phyloP scores from a whole-genome alignment of 1,140 invertebrate genomes.

The Sitophilus oryzae region DNA sequence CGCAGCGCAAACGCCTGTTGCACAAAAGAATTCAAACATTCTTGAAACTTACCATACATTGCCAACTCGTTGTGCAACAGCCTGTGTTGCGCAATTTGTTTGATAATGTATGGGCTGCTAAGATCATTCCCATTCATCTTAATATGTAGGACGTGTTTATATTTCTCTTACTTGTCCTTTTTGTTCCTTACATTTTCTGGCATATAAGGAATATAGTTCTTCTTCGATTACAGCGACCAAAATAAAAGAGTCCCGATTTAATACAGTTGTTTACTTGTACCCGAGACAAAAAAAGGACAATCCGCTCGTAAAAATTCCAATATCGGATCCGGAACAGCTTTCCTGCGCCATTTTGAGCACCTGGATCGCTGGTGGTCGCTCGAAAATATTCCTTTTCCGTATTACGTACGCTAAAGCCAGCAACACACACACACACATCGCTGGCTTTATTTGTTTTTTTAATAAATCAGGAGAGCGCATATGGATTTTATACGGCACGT shows the following conservation, averaged over 20 bases:
- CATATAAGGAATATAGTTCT: neutral
- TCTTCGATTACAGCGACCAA: neutral
- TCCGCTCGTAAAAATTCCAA: neutral
- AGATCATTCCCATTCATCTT: too few relatives aligned
- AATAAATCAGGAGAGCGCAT: slow-evolving; percentile 15
- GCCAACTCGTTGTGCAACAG: too few relatives aligned
- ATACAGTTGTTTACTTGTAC: neutral
- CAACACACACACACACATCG: too few relatives aligned
- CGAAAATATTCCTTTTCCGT: slow-evolving; percentile 6
- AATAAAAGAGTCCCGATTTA: neutral
- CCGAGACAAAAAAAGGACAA: neutral
- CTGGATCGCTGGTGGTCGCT: slow-evolving; percentile 8
- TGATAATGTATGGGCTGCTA: too few relatives aligned
- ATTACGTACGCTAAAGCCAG: neutral
- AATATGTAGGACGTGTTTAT: too few relatives aligned
- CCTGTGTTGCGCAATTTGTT: too few relatives aligned
- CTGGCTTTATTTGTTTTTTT: slow-evolving; percentile 10
- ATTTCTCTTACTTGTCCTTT: too few relatives aligned
- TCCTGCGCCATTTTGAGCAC: slow-evolving; percentile 1
- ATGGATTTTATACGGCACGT: slow-evolving; percentile 15
- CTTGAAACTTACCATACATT: too few relatives aligned
- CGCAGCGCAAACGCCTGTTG: too few relatives aligned
- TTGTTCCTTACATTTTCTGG: too few relatives aligned
- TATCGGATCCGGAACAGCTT: neutral
- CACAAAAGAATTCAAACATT: too few relatives aligned